Conservation (phyloP, 2,888 invertebrate genomes). For the Eupithecia subfuscata region DNA sequence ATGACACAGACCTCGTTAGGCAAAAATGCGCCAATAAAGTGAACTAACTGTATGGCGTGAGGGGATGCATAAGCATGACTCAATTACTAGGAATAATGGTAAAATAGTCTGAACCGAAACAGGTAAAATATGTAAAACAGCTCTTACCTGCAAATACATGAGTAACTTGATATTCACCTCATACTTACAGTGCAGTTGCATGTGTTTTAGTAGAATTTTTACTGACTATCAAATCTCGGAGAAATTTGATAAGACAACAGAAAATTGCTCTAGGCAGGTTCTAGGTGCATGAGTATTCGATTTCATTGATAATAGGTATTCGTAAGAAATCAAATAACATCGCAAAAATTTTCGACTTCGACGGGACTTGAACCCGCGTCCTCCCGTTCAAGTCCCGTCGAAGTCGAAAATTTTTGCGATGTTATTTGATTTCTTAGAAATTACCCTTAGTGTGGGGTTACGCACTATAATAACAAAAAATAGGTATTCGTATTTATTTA, state of each 20-base stretch:
- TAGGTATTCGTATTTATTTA: no score
- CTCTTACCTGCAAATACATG: conserved; percentile 21
- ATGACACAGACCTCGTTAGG: not conserved
- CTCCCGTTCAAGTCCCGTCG: no score
- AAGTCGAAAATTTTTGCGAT: no score
- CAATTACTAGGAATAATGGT: conserved; percentile 49
- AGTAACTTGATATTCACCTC: conserved; percentile 27
- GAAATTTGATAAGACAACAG: conserved; percentile 11
- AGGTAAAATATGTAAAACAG: conserved; percentile 49
- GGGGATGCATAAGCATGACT: conserved; percentile 46
- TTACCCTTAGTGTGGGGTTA: no score
- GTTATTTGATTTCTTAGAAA: no score
- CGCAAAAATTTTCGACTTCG: no score
- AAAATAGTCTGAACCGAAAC: conserved; percentile 45
- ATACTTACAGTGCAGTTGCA: conserved; percentile 20
- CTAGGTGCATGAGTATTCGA: not conserved
- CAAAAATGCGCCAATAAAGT: conserved; percentile 31
- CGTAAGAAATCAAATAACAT: no score
- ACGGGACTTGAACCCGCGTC: no score
- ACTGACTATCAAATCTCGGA: conserved; percentile 10
- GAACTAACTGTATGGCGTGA: conserved; percentile 33
- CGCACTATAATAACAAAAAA: no score
- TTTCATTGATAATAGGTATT: not conserved
- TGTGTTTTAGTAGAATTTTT: conserved; percentile 13
- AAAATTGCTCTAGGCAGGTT: not conserved